phyloP scores from a whole-genome alignment of 2,888 invertebrate species.

The Metacarcinus magister region DNA sequence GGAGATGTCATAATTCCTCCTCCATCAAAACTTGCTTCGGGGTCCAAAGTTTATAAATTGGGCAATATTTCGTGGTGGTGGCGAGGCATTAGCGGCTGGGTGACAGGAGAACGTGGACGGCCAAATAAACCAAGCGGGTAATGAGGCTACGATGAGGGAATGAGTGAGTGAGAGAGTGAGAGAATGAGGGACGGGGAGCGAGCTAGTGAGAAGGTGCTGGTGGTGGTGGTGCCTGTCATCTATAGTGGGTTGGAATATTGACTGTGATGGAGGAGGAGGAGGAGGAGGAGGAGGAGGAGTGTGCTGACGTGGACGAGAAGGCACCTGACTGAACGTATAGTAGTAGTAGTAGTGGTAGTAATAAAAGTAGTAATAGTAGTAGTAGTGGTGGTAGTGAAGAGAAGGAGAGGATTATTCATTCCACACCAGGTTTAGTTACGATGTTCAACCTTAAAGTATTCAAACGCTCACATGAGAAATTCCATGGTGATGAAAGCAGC shows the following conservation, averaged over 20 bases:
- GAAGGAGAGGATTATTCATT: not conserved
- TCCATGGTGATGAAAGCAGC: not conserved
- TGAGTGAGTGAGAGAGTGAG: not conserved
- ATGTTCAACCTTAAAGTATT: not conserved
- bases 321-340: not conserved
- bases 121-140: not conserved
- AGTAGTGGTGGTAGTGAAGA: not conserved
- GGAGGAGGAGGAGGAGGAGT: conserved; percentile 44
- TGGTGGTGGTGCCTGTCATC: not conserved
- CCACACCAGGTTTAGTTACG: not conserved
- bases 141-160: not conserved
- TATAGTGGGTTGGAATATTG: not conserved
- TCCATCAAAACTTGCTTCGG: conserved; percentile 40
- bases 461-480: not conserved
- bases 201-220: conserved; percentile 37
- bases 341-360: not conserved
- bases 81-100: not conserved
- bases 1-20: not conserved
- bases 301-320: not conserved
- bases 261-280: conserved; percentile 30
- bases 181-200: not conserved
- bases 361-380: not conserved
- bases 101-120: not conserved
- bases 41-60: conserved; percentile 33
- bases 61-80: not conserved